Conservation (phyloP, 1,140 invertebrate genomes). For the Coptotermes formosanus region DNA sequence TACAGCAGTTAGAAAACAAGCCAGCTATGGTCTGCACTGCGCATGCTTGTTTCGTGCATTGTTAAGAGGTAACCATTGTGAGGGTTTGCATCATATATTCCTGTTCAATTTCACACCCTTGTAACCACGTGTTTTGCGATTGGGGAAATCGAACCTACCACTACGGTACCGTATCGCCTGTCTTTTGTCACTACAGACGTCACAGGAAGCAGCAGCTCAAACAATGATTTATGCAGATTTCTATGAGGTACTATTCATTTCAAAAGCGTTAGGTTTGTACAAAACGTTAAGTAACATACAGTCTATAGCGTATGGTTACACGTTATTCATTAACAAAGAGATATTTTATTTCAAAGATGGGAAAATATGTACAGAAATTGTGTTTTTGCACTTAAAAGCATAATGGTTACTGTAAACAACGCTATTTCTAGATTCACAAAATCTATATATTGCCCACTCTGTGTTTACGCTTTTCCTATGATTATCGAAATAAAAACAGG, state of each 20-base stretch:
- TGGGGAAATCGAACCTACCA: background rate
- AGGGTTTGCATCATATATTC: background rate
- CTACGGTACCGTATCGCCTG: background rate
- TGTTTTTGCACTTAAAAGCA: too few species aligned
- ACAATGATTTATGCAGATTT: background rate
- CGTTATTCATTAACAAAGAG: too few species aligned
- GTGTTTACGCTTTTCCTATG: too few species aligned
- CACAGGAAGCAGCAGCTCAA: background rate
- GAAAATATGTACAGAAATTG: too few species aligned
- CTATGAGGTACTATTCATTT: background rate
- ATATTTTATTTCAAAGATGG: too few species aligned
- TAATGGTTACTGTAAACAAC: too few species aligned
- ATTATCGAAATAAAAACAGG: too few species aligned
- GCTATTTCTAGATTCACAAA: too few species aligned
- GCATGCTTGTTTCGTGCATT: background rate
- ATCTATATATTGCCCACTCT: too few species aligned
- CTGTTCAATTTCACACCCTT: slow-evolving; percentile 16
- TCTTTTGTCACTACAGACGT: background rate
- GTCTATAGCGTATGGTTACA: too few species aligned
- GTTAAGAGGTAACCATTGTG: background rate
- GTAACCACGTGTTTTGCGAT: background rate
- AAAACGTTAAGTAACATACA: background rate
- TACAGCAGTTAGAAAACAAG: background rate
- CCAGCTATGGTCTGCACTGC: background rate
- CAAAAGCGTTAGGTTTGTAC: background rate